Conservation (phyloP, 2,888 invertebrate genomes). For the Erebia palarica region DNA sequence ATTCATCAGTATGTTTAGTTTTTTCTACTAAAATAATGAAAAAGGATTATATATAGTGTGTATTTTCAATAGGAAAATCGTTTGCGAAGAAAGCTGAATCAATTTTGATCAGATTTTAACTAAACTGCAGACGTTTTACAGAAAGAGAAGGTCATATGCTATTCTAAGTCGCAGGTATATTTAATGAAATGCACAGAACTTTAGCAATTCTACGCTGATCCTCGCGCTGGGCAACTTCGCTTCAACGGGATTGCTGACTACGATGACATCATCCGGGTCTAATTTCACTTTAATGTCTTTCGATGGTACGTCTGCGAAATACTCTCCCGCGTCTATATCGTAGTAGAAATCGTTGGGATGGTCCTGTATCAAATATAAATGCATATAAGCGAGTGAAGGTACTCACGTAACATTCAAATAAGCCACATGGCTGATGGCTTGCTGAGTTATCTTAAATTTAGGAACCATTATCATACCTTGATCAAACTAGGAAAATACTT, state of each 20-base stretch:
- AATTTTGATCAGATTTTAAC: too few relatives aligned
- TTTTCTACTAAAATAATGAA: too few relatives aligned
- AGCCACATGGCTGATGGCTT: too few relatives aligned
- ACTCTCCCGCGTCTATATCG: constrained; percentile 43
- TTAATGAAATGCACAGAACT: constrained; percentile 42
- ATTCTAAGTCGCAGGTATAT: background rate
- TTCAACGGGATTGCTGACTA: constrained; percentile 62
- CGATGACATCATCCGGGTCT: constrained; percentile 46
- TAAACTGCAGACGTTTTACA: too few relatives aligned
- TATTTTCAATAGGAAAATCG: too few relatives aligned
- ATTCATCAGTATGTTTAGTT: too few relatives aligned
- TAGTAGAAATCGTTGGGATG: constrained; percentile 51
- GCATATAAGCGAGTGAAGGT: background rate
- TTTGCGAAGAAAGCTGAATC: too few relatives aligned
- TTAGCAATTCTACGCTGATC: constrained; percentile 54
- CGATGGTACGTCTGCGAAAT: constrained; percentile 29
- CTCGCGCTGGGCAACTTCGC: constrained; percentile 58
- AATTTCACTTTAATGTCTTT: constrained; percentile 14
- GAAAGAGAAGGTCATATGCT: background rate
- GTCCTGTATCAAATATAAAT: constrained; percentile 32
- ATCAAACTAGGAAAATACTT: constrained; percentile 54
- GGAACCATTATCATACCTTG: constrained; percentile 41
- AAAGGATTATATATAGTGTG: too few relatives aligned
- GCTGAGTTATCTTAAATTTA: background rate
- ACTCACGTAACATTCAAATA: too few relatives aligned